Evolutionary conservation across 2,797 vertebrate genomes (phyloP), one percentile per base, ranked within the genome.

Genomic region (Hyperoplus lanceolatus): DNA sequence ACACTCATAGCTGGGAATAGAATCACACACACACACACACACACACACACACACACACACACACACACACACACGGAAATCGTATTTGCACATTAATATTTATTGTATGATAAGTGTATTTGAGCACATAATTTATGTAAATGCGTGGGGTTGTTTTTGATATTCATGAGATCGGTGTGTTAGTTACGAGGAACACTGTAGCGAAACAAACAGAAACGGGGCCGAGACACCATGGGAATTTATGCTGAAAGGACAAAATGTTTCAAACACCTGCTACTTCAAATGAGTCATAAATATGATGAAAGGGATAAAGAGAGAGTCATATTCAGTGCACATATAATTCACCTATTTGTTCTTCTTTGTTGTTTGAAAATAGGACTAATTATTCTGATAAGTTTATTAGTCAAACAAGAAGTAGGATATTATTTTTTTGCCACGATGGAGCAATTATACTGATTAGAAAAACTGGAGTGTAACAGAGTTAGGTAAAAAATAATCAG

Each of bases 161-260:
- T 70, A 67, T 73, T 57, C 57, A 68, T 54, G 65, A 49, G n/a
- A 7, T 13, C 10, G 46, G 11, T 53, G 4, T 45, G 39, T 21
- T 66, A 29, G 72, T 48, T 4, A 42, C 10, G 21, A 42, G 15
- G 63, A 7, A 39, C 18, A 41, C 6, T 38, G 14, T 1, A 1
- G 54, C 1, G 50, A 83, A 59, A 59, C 64, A 46, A 21, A 59
- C 29, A 46, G 60, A 76, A 67, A 71, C 45, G 36, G 65, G 21
- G 0, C 29, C 36, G 29, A 71, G 62, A 55, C 46, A 39, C 58
- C n/a, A n/a, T n/a, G 71, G 75, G 63, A 16, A n/a, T 55, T 12
- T 43, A 70, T 9, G 16, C 50, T 50, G 43, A 64, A 39, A 51
- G 43, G 9, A 46, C 63, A 36, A 55, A 75, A 60, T 21, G 53